Percentiles rank a stretch among this genome's conserved stretches.
Conservation (phyloP, 2,113 vertebrate species). For the Dinomys branickii region DNA sequence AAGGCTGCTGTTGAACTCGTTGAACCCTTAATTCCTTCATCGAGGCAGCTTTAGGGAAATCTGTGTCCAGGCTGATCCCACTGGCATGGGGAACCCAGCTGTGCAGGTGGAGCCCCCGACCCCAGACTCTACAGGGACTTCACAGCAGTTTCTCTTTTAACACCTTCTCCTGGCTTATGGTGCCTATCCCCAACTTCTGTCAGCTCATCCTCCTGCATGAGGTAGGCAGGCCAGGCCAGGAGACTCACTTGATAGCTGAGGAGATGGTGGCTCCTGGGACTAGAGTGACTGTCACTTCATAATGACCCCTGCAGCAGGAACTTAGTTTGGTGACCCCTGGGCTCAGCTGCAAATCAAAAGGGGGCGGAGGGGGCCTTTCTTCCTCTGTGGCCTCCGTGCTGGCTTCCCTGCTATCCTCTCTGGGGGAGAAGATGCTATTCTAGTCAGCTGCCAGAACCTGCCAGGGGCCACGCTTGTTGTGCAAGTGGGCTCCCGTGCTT, state of each 20-base stretch:
- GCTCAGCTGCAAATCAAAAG: not conserved
- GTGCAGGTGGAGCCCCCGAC: not conserved
- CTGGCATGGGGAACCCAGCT: not conserved
- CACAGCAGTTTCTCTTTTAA: not conserved
- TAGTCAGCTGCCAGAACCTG: not conserved
- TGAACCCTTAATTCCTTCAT: not conserved
- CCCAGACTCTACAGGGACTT: not conserved
- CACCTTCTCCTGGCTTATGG: rapidly evolving
- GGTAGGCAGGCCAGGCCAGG: not conserved
- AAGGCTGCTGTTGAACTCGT: not conserved
- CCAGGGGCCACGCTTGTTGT: not conserved
- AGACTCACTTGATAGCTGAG: not conserved
- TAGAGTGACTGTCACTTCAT: not conserved
- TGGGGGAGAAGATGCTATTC: not conserved
- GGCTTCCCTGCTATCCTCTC: rapidly evolving
- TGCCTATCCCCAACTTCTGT: not conserved
- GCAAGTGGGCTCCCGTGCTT: not conserved
- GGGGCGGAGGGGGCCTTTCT: too few species aligned
- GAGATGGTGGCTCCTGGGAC: not conserved
- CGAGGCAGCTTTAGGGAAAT: not conserved
- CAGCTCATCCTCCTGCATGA: rapidly evolving
- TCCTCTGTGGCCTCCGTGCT: not conserved
- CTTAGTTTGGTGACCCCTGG: not conserved
- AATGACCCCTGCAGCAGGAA: not conserved
- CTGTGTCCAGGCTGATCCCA: not conserved